phyloP scores from a whole-genome alignment of 2,888 invertebrate genomes.

The Polia nebulosa region DNA sequence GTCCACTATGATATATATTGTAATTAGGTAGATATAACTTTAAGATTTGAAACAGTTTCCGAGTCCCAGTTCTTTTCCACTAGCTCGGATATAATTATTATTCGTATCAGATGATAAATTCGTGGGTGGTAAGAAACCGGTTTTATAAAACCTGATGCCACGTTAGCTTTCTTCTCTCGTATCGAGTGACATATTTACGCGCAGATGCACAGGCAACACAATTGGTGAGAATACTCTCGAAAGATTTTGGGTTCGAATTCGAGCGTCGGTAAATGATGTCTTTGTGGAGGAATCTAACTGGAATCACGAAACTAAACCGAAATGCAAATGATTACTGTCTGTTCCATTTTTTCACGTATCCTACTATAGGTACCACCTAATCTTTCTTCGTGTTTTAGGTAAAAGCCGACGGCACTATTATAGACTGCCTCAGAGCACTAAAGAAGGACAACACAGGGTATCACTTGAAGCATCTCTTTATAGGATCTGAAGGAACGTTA shows the following conservation, averaged over 20 bases:
- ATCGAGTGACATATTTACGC: conserved; percentile 8
- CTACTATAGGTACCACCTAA: no score
- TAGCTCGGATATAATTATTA: background rate
- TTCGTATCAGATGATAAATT: conserved; percentile 13
- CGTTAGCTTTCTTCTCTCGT: conserved; percentile 34
- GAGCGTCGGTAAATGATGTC: background rate
- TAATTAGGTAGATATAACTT: background rate
- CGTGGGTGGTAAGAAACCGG: conserved; percentile 32
- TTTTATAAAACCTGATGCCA: conserved; percentile 26
- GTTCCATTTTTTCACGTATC: background rate
- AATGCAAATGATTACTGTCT: background rate
- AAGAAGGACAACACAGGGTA: conserved; percentile 99
- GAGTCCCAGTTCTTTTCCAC: conserved; percentile 16
- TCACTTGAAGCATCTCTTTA: conserved; percentile 98
- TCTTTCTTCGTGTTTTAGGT: conserved; percentile 89
- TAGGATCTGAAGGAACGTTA: conserved; percentile 99
- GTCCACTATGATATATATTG: background rate
- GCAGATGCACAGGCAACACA: conserved; percentile 10
- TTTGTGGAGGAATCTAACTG: background rate
- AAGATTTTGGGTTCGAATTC: background rate
- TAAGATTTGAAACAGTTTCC: background rate
- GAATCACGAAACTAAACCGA: background rate
- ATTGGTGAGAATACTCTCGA: no score
- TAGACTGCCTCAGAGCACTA: conserved; percentile 96
- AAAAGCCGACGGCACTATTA: conserved; percentile 95